Conservation (phyloP, 2,113 vertebrate species). For the Stercorarius parasiticus region DNA sequence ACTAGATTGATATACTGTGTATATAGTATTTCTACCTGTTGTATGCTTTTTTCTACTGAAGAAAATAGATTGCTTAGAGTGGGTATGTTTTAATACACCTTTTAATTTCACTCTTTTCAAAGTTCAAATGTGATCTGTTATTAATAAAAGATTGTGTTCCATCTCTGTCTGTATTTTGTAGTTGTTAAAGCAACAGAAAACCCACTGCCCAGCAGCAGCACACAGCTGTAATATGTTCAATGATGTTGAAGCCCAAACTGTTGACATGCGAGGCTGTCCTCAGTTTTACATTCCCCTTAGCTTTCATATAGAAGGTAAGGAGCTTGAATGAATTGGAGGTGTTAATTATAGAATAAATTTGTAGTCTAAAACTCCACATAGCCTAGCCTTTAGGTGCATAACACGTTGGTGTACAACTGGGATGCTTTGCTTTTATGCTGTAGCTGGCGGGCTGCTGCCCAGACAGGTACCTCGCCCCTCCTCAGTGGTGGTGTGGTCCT, state of each 20-base stretch:
- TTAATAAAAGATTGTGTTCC: slow-evolving; percentile 67
- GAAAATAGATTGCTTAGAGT: slow-evolving; percentile 62
- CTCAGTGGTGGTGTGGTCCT: too few species aligned
- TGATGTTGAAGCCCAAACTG: not conserved
- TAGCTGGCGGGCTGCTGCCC: not conserved
- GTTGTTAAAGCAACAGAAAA: not conserved
- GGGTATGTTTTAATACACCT: slow-evolving; percentile 83
- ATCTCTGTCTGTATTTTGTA: not conserved
- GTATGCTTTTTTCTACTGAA: slow-evolving; percentile 63
- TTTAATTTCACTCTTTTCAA: slow-evolving; percentile 54
- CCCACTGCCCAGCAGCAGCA: not conserved
- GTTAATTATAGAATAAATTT: not conserved
- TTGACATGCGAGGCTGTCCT: not conserved
- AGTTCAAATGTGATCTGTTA: slow-evolving; percentile 52
- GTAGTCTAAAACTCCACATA: not conserved
- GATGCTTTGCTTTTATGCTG: not conserved
- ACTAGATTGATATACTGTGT: slow-evolving; percentile 70
- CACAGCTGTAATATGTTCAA: not conserved
- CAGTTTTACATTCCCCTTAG: not conserved
- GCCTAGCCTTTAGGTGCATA: not conserved
- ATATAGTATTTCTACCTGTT: slow-evolving; percentile 62
- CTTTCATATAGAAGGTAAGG: not conserved
- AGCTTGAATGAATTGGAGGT: not conserved
- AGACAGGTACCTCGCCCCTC: not conserved
- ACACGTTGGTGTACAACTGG: not conserved